phyloP scores from a whole-genome alignment of 1,140 invertebrate species.

The Anastrepha obliqua region DNA sequence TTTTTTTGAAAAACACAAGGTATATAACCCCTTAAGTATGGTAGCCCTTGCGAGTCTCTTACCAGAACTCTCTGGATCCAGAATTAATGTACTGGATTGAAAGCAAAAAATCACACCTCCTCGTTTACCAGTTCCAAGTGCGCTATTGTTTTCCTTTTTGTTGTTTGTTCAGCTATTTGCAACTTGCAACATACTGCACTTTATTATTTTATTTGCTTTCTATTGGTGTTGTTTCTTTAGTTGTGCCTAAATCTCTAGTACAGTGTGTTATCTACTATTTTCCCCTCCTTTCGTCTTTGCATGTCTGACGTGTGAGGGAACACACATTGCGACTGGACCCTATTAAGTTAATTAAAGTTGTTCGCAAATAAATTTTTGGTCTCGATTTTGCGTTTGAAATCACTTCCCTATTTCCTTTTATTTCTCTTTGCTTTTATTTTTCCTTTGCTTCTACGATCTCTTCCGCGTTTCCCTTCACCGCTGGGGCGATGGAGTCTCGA shows the following conservation, averaged over 20 bases:
- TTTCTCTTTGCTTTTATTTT: neutral
- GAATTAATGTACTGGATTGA: no score
- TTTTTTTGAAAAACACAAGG: no score
- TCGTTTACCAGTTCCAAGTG: no score
- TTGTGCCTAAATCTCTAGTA: neutral
- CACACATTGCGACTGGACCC: slow-evolving; percentile 3
- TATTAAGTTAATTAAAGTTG: slow-evolving; percentile 55
- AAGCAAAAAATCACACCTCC: no score
- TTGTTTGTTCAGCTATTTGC: neutral
- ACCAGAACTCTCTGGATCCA: no score
- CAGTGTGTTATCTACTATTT: neutral
- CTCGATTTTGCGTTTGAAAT: neutral
- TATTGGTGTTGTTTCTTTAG: neutral
- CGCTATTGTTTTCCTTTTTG: no score
- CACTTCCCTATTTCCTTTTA: neutral
- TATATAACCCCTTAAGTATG: no score
- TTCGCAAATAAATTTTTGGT: slow-evolving; percentile 39
- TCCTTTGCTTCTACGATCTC: neutral
- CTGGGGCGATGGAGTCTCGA: no score
- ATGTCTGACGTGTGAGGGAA: neutral
- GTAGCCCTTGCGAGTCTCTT: no score
- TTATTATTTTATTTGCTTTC: neutral
- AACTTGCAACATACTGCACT: neutral
- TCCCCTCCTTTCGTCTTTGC: neutral
- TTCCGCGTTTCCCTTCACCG: neutral